Base-by-base conservation (phyloP, 2,113 vertebrate genomes). In the Crotalus tigris region DNA sequence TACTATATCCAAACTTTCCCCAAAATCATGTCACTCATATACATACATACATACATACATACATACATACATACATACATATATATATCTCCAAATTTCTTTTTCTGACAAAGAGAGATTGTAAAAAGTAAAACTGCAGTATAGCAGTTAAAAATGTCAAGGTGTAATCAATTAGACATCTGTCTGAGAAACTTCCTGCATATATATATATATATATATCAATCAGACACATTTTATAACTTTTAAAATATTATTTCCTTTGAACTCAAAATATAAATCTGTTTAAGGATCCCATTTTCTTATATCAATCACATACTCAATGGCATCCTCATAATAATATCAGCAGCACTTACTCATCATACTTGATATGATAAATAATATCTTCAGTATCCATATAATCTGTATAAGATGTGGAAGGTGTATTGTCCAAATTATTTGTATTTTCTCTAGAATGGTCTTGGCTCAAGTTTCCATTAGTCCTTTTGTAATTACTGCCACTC, bases 341-440 rank as follows among this genome's bases (percentile, higher is more conserved):
- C 95, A 96, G 94, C 94, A 97, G 96, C 97, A 99, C 99, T 99
- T 99, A 99, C 99, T 99, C 99, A 94, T 99, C 99, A 3, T 99
- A 99, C 98, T 99, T 98, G 98, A 99, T 99, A 98, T 98, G 99
- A 98, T 99, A 99, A 97, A 98, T 96, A 96, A 98, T 96, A 93
- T 99, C 98, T 96, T 99, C 98, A 96, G 93, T 96, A 96, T 98
- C 97, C 96, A 98, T 95, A 96, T 95, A 98, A 97, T 98, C 98
- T 92, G 98, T 98, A 91, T 98, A 98, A 98, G 99, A 99, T 89
- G 99, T 99, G 92, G 99, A 99, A 94, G 99, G 98, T 92, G 97
- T 97, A 94, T 94, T 98, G 97, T 99, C 99, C 90, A 98, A 97
- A 97, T 97, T 98, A 95, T 98, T 97, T 96, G 97, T 97, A 95